Evolutionary conservation across 2,888 invertebrate genomes (phyloP), one percentile per base, ranked within the genome.

Genomic region (Apotomis capreana): DNA sequence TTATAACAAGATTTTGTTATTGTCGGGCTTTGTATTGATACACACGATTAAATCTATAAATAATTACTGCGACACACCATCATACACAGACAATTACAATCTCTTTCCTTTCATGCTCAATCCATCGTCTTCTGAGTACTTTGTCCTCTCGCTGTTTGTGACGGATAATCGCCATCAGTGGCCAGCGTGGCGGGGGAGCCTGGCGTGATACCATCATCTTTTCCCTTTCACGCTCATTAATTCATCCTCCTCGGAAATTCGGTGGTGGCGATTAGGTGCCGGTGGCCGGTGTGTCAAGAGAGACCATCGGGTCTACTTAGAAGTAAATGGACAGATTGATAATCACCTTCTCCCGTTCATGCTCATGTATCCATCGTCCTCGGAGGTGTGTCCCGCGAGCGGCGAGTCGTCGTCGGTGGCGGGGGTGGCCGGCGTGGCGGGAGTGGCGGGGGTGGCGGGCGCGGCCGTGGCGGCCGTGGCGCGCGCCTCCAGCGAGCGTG

Each of bases 351-450:
- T 95, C 80, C 97, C 97, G 95, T 97, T 97, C 95, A 97, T 96
- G 93, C 97, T 97, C 97, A 97, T 97, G 93, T 97, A 97, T 89
- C 97, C 97, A 95, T 97, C 97, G 95, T 97, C 97, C 89, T 97
- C 97, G 71, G 97, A 97, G 87, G 97, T 97, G 89, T 97, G 97
- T 80, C 96, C 96, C 82, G 95, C 95, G 88, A 96, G 95, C 80
- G 96, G 96, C 82, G 96, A 96, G 87, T 96, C 96, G 93, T 96
- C 96, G 88, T 94, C 94, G 80, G 94, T 94, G 86, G 93, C 94
- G 76, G 90, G 94, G 80, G 94, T 94, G 86, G 93, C 94, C 76
- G 90, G 94, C 77, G 90, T 94, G 81, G 94, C 94, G 76, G 90
- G 94, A 77, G 91, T 94, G 79, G 93, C 94, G 78, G 91, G 94